Percentiles rank a stretch among this genome's conserved stretches.
Evolutionary conservation across 2,888 invertebrate species (phyloP).

Genomic region (Ectemnius cavifrons): DNA sequence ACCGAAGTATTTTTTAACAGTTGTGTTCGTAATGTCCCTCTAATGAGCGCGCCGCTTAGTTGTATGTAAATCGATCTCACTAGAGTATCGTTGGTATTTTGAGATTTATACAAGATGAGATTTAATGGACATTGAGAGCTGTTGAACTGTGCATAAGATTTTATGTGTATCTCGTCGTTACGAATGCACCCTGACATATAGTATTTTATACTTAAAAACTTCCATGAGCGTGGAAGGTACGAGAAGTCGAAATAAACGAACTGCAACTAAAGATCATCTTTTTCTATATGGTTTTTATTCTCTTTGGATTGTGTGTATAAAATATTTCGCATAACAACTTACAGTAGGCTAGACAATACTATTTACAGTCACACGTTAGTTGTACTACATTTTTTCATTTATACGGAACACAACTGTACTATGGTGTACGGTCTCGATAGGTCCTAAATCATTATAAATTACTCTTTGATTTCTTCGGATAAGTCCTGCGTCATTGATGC

Average conservation of each 20-base stretch:
- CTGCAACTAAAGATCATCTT: no score
- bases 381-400: no score
- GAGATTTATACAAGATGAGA: slow-evolving; percentile 2
- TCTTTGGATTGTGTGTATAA: slow-evolving; percentile 36
- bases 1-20: no score
- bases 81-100: slow-evolving; percentile 1
- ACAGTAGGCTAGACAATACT: slow-evolving; percentile 6
- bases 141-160: slow-evolving; percentile 19
- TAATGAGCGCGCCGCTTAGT: not conserved
- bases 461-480: not conserved
- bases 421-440: not conserved
- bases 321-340: not conserved
- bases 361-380: slow-evolving; percentile 30
- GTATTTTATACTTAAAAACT: slow-evolving; percentile 24
- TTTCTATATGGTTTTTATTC: no score
- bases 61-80: slow-evolving; percentile 6
- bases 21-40: no score
- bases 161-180: slow-evolving; percentile 14
- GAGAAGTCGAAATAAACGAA: no score
- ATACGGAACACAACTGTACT: no score
- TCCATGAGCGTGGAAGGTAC: not conserved
- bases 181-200: slow-evolving; percentile 13
- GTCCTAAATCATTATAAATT: not conserved
- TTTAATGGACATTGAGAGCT: slow-evolving; percentile 1
- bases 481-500: no score